phyloP scores from a whole-genome alignment of 1,140 invertebrate species.

The Papilio dardanus region DNA sequence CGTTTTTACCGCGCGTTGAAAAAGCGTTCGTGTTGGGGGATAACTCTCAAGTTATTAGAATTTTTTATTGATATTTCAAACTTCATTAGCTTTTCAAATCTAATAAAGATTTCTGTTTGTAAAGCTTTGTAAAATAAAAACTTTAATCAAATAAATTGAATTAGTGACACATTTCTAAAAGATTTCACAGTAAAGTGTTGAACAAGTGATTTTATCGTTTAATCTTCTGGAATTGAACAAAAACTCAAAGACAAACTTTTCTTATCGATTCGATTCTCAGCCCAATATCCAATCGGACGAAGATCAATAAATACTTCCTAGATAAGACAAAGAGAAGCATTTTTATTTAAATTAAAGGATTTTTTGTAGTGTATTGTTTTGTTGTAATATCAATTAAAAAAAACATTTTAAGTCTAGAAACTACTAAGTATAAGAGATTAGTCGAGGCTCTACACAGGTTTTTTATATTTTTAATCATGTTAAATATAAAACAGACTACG shows the following conservation, averaged over 20 bases:
- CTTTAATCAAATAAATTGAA: slow-evolving; percentile 28
- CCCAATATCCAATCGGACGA: slow-evolving; percentile 47
- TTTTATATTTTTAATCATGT: not conserved
- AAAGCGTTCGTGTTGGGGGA: no score
- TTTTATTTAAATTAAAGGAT: no score
- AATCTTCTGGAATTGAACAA: slow-evolving; percentile 63
- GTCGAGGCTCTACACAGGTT: no score
- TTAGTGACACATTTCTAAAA: slow-evolving; percentile 41
- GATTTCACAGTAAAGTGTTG: slow-evolving; percentile 43
- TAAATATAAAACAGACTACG: not conserved
- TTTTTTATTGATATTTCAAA: no score
- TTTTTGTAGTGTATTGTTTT: no score
- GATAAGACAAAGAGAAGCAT: slow-evolving; percentile 38
- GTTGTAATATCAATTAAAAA: no score
- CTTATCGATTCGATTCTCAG: slow-evolving; percentile 71
- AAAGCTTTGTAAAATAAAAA: not conserved
- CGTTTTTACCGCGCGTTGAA: no score
- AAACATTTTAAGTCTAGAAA: no score
- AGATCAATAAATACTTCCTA: slow-evolving; percentile 44
- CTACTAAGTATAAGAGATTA: no score
- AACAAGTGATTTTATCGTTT: slow-evolving; percentile 69
- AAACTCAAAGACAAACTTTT: slow-evolving; percentile 61
- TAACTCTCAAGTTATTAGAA: no score
- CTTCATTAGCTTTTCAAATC: no score
- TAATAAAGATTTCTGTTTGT: not conserved